phyloP scores from a whole-genome alignment of 2,113 vertebrate species.

The Lepus europaeus region DNA sequence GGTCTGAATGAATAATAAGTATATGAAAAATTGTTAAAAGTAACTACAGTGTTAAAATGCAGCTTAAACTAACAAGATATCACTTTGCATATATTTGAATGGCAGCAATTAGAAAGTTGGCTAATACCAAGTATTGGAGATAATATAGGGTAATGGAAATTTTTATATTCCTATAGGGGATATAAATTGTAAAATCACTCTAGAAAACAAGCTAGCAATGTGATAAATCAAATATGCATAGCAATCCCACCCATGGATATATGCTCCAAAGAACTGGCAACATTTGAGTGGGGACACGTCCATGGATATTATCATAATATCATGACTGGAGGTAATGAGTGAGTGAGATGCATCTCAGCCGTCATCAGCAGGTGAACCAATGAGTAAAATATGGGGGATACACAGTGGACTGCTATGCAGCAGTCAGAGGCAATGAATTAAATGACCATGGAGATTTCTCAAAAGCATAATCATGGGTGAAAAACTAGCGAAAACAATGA shows the following conservation, averaged over 20 bases:
- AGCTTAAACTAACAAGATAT: constrained; percentile 53
- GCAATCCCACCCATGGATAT: neutral
- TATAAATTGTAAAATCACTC: neutral
- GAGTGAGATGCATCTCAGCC: neutral
- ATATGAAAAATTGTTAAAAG: neutral
- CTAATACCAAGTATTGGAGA: neutral
- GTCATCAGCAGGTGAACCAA: neutral
- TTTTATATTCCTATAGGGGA: neutral
- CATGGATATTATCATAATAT: neutral
- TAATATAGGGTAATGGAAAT: neutral
- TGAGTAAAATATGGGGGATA: neutral
- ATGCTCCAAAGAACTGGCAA: constrained; percentile 11
- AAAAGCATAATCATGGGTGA: neutral
- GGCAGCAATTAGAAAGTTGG: constrained; percentile 28
- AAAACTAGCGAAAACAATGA: neutral
- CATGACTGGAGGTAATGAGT: neutral
- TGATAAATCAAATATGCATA: neutral
- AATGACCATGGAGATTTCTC: neutral
- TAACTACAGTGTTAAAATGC: neutral
- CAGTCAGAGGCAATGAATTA: neutral
- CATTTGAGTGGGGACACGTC: neutral
- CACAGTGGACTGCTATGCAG: neutral
- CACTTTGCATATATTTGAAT: neutral
- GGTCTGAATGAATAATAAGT: neutral
- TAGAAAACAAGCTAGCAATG: neutral